These are phyloP conservation scores for Platichthys stellatus DNA, from an alignment of 2,113 vertebrate genomes.

Conservation along the genomic window DNA sequence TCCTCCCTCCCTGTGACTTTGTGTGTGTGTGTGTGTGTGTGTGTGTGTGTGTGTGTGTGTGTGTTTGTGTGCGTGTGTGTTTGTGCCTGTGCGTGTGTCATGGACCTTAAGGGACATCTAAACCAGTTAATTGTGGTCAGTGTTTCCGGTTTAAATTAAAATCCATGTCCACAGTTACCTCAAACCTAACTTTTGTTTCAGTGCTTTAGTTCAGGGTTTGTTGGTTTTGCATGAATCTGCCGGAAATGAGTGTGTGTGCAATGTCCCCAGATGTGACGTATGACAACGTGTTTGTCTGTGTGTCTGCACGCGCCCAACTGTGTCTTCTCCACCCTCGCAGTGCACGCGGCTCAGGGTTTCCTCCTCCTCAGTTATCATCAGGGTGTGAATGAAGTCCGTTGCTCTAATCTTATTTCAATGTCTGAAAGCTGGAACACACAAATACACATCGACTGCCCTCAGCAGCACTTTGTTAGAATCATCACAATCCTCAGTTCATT, in stretches of 20 bases:
- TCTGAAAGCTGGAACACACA: constrained; percentile 7
- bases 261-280: neutral
- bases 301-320: constrained; percentile 1
- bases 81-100: neutral
- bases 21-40: neutral
- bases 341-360: constrained; percentile 37
- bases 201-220: neutral
- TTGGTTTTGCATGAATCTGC: neutral
- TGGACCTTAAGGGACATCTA: neutral
- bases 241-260: neutral
- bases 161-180: too few species aligned
- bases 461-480: neutral
- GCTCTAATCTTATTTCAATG: constrained; percentile 36
- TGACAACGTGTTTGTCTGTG: neutral
- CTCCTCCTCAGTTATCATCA: constrained; percentile 42
- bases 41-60: constrained; percentile 7
- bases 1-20: constrained; percentile 21
- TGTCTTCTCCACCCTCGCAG: constrained; percentile 28
- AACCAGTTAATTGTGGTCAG: neutral
- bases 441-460: neutral
- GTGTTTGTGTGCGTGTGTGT: neutral
- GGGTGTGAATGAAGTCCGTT: constrained; percentile 37
- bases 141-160: too few species aligned
- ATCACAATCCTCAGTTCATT: too few species aligned
- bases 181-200: neutral